These are phyloP conservation scores for Azemiops feae DNA, from an alignment of 2,113 vertebrate species.

Conservation along the genomic window DNA sequence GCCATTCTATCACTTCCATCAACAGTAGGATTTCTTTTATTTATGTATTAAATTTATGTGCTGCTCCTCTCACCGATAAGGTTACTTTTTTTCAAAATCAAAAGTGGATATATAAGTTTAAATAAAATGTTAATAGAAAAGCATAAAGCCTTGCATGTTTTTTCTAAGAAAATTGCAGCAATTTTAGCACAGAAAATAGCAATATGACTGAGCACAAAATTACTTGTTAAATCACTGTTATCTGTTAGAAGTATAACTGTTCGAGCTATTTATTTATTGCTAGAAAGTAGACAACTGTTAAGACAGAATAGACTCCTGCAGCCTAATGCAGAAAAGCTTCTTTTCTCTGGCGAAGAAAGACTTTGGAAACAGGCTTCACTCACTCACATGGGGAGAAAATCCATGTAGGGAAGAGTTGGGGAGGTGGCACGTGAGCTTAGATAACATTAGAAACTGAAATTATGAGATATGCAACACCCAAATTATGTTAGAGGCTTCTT, in stretches of 20 bases:
- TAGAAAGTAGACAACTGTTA: neutral
- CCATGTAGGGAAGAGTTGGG: slow-evolving; percentile 26
- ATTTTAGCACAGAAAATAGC: neutral
- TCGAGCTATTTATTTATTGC: neutral
- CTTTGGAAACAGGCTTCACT: neutral
- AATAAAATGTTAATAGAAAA: neutral
- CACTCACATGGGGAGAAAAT: slow-evolving; percentile 42
- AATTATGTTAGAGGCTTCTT: neutral
- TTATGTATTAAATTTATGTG: neutral
- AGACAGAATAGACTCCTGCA: slow-evolving; percentile 19
- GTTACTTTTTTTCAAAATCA: neutral
- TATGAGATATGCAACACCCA: neutral
- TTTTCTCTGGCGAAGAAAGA: neutral
- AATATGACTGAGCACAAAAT: neutral
- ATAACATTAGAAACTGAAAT: neutral
- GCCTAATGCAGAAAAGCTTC: slow-evolving; percentile 21
- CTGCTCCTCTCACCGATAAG: neutral
- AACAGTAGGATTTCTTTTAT: neutral
- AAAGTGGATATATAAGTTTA: neutral
- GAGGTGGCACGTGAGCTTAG: neutral
- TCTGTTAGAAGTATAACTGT: neutral
- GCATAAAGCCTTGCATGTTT: neutral
- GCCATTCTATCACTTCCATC: neutral
- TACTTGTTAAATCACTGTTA: neutral
- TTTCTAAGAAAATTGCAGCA: neutral